Base-by-base conservation (phyloP, 2,113 vertebrate species). In the Pipa parva region DNA sequence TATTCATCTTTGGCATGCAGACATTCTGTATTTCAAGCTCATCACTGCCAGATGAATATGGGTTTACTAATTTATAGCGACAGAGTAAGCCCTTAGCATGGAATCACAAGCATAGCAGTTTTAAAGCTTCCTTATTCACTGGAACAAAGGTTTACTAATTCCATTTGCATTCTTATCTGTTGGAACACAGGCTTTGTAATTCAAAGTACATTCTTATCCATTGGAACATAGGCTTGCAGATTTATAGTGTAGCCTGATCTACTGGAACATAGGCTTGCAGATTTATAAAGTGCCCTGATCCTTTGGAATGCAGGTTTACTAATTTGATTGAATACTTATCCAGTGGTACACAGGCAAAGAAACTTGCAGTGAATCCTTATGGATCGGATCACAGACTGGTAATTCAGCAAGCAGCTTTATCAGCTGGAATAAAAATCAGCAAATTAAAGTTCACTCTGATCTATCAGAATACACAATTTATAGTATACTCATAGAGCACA, bases 251-350 rank as follows among this genome's bases (percentile, higher is more conserved):
- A n/a, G 15, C 39, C 39, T 42, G 39, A 42, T 42, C 13, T n/a
- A 42, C 39, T 18, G 17, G 39, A 42, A 42, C 11, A 42, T 36
- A 36, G 33, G 9, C 33, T 36, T 36, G 2, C 39, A 42, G 39
- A 42, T 42, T 42, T 42, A 42, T 42, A 42, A n/a, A 42, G 39
- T n/a, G 17, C 15, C 39, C 13, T 42, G 39, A 64, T 55, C 49
- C 31, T 28, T 17, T n/a, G 15, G n/a, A 55, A 42, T 3, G n/a
- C 25, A 51, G 62, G 48, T 52, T 54, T 54, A 63, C 49, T 63
- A 18, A 17, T 26, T 28, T n/a, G 25, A 20, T 36, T 26, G 50
- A 55, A 63, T 52, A 49, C 9, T 54, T 20, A 50, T 48, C 15
- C 61, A 52, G 21, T 12, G 26, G 29, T 17, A 45, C 17, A 13